Evolutionary conservation across 2,888 invertebrate genomes (phyloP), one percentile per base, ranked within the genome.

Genomic region (Campopleginae sp.): DNA sequence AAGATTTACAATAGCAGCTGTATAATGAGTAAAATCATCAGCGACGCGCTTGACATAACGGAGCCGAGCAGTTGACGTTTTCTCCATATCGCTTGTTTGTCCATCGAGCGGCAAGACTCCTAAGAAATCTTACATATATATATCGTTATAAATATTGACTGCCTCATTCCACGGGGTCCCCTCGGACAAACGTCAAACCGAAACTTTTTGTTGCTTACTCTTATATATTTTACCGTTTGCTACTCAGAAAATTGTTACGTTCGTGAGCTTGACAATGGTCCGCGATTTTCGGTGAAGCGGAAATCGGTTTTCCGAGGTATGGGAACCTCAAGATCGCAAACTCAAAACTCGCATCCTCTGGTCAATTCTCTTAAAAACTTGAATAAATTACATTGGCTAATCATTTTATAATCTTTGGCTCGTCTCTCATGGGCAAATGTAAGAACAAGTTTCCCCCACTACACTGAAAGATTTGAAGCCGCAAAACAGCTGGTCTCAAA

Each of bases 11-110:
- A 86, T 83, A 83, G 85, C 83, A 80, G 85, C 80, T 74, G 74
- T 71, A 83, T 90, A 89, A 90, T 90, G 89, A 90, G 89, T 88
- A 89, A 90, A 90, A 90, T 90, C 90, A 90, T 90, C 90, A 90
- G 88, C 88, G 88, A 86, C 81, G 86, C 86, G 88, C 88, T 90
- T 90, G 90, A 89, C 90, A 89, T 90, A 90, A 90, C 90, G 89
- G 90, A 86, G 86, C 84, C 82, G n/a, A 80, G 38, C 3, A 38
- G 82, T 82, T 51, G 63, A 65, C 68, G 72, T 70, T 19, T 27
- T 58, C 51, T 31, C 19, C 83, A 81, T 84, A 38, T 58, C 12
- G 71, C 17, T 5, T 90, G 88, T 90, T 90, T 90, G 88, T 80
- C 86, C 85, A 87, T 86, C 86, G 71, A 66, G 27, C 85, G 80